Evolutionary conservation across 2,888 invertebrate species (phyloP).

Genomic region (Tenthredo mesomela): DNA sequence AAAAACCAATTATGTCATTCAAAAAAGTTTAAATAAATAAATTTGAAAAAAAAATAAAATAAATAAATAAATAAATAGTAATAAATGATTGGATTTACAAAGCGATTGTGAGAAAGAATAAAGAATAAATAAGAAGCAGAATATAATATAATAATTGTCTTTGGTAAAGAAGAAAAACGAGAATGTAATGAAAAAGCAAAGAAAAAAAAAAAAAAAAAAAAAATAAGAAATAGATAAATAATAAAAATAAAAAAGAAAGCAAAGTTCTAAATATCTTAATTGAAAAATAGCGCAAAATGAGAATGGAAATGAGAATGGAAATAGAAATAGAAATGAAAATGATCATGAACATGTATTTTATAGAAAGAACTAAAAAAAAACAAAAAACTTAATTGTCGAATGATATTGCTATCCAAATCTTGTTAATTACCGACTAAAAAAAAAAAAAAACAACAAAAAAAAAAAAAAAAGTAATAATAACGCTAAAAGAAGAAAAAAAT

Average conservation of each 20-base stretch:
- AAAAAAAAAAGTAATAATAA: conserved; percentile 63
- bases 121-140: background rate
- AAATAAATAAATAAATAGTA: no score
- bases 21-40: no score
- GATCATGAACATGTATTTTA: background rate
- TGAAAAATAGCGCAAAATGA: background rate
- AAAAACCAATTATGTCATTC: conserved; percentile 38
- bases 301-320: background rate
- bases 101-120: conserved; percentile 55
- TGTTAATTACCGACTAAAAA: conserved; percentile 40
- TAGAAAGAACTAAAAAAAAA: background rate
- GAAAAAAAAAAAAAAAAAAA: background rate
- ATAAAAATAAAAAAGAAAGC: background rate
- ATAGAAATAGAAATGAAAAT: background rate
- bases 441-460: conserved; percentile 54
- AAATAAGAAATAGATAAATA: background rate
- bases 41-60: background rate
- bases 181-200: background rate
- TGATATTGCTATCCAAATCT: conserved; percentile 44
- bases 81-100: conserved; percentile 4
- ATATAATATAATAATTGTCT: conserved; percentile 9
- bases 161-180: background rate
- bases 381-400: conserved; percentile 23
- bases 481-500: conserved; percentile 64
- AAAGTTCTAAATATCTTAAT: background rate